Conservation (phyloP, 2,888 invertebrate genomes). For the Euplagia quadripunctaria region DNA sequence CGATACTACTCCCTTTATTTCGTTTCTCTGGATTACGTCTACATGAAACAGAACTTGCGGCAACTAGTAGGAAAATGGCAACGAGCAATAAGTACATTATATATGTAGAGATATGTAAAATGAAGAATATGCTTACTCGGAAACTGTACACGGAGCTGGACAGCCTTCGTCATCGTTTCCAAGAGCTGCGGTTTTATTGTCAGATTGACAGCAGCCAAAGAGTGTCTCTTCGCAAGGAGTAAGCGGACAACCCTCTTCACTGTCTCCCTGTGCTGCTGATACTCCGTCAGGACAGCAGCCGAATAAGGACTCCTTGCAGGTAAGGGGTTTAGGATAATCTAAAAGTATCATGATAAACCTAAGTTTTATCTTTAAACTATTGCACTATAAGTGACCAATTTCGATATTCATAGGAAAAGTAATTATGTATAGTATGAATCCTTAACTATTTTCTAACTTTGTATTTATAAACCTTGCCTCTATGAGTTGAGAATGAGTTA, state of each 20-base stretch:
- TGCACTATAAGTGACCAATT: too few relatives aligned
- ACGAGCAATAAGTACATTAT: too few relatives aligned
- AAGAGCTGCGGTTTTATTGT: conserved; percentile 91
- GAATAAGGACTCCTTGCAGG: conserved; percentile 91
- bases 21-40: too few relatives aligned
- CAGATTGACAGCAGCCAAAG: conserved; percentile 94
- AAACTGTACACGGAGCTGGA: conserved; percentile 87
- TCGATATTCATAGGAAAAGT: background rate
- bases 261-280: conserved; percentile 91
- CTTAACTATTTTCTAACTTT: too few relatives aligned
- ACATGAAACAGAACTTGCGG: background rate
- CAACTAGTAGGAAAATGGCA: too few relatives aligned
- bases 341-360: background rate
- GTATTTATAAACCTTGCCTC: too few relatives aligned
- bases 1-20: background rate
- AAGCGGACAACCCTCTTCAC: conserved; percentile 92
- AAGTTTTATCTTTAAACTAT: background rate
- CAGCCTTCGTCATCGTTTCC: conserved; percentile 96
- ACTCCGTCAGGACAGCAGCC: conserved; percentile 95
- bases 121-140: conserved; percentile 74
- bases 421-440: too few relatives aligned
- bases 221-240: conserved; percentile 92
- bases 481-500: background rate
- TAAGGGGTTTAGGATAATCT: conserved; percentile 91
- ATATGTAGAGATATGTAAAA: background rate